Percentiles rank a stretch among this genome's conserved stretches.
Evolutionary conservation across 2,888 invertebrate genomes (phyloP).

Genomic region (Acrocyrtus sp.): DNA sequence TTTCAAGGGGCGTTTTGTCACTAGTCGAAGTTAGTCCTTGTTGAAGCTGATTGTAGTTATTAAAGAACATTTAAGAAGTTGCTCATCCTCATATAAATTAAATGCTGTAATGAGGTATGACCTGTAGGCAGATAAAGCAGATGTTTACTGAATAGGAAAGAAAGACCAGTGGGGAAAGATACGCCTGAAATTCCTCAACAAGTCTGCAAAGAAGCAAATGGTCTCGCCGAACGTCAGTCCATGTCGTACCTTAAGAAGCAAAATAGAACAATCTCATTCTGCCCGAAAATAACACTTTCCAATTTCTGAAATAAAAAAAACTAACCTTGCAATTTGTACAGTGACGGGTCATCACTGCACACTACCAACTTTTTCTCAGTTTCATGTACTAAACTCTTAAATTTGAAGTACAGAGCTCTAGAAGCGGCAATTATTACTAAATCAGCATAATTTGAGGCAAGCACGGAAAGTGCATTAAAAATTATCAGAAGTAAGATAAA

Average conservation of each 20-base stretch:
- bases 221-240: constrained; percentile 55
- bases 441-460: constrained; percentile 50
- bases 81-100: neutral
- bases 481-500: constrained; percentile 36
- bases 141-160: constrained; percentile 53
- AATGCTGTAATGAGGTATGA: constrained; percentile 1
- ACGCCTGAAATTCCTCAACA: constrained; percentile 50
- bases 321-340: neutral
- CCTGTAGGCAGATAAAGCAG: constrained; percentile 55
- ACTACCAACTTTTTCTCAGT: constrained; percentile 28
- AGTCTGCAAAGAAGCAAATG: constrained; percentile 55
- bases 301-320: neutral
- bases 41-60: constrained; percentile 57
- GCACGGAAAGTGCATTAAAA: constrained; percentile 26
- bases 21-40: constrained; percentile 50
- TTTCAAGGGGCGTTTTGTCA: constrained; percentile 19
- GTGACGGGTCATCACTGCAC: too few species aligned
- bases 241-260: constrained; percentile 18
- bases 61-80: neutral
- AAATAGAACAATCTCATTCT: too few species aligned
- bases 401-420: constrained; percentile 54
- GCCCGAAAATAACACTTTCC: neutral
- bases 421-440: constrained; percentile 49
- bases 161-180: constrained; percentile 58
- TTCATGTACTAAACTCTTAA: constrained; percentile 47